phyloP scores from a whole-genome alignment of 1,140 invertebrate species.

The Drosophila kanapiae region DNA sequence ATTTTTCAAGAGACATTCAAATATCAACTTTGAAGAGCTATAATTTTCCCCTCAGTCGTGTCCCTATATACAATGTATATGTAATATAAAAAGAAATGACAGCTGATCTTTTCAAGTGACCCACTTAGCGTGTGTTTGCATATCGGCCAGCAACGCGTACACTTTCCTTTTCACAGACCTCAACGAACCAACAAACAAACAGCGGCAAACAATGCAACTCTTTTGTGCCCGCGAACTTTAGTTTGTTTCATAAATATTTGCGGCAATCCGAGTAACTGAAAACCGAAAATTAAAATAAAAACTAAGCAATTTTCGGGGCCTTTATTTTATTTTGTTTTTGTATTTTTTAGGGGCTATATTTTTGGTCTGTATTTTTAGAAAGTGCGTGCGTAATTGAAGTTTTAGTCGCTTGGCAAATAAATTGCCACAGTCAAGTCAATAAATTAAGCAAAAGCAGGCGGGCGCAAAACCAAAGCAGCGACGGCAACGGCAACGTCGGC shows the following conservation, averaged over 20 bases:
- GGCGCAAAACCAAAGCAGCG: slow-evolving; percentile 5
- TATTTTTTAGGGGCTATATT: slow-evolving; percentile 3
- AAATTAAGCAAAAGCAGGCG: slow-evolving; percentile 69
- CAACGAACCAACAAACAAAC: slow-evolving; percentile 9
- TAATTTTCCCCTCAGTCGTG: slow-evolving; percentile 4
- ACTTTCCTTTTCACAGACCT: slow-evolving; percentile 74
- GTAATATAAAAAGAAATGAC: slow-evolving; percentile 38
- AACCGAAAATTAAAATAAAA: slow-evolving; percentile 21
- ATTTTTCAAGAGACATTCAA: background rate
- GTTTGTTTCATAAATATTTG: slow-evolving; percentile 81
- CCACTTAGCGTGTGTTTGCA: slow-evolving; percentile 67
- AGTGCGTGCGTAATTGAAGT: slow-evolving; percentile 77
- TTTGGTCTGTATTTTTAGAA: slow-evolving; percentile 65
- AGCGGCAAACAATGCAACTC: slow-evolving; percentile 59
- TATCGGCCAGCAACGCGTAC: slow-evolving; percentile 56
- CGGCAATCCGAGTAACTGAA: slow-evolving; percentile 26
- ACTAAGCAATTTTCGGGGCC: slow-evolving; percentile 21
- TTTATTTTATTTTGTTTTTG: slow-evolving; percentile 13
- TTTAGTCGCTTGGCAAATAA: slow-evolving; percentile 74
- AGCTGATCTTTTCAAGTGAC: slow-evolving; percentile 82
- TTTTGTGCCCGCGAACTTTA: slow-evolving; percentile 56
- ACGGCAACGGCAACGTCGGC: slow-evolving; percentile 11
- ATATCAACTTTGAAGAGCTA: background rate
- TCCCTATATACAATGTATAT: background rate
- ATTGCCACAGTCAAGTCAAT: slow-evolving; percentile 76